A percentile compares a stretch with the other conserved stretches of the same genome.
Evolutionary conservation across 2,888 invertebrate species (phyloP).

Genomic region (Agonum fuliginosum): DNA sequence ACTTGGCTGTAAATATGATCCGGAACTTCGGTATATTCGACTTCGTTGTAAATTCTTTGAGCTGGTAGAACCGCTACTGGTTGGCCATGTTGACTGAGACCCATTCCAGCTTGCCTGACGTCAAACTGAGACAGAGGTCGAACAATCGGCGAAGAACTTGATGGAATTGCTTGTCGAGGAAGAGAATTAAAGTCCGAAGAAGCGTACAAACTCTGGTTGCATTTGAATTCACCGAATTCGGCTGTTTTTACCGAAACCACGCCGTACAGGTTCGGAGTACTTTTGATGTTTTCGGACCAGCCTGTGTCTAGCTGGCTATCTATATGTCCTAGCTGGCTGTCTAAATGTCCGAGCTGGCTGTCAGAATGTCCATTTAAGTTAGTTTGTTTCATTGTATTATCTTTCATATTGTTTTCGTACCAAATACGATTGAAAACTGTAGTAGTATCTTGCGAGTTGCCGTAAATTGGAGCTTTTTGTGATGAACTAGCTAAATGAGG

Average conservation of each 20-base stretch:
- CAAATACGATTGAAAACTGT: constrained; percentile 74
- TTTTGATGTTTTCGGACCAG: constrained; percentile 27
- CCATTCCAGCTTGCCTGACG: not conserved
- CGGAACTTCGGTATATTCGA: constrained; percentile 70
- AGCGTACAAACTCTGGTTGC: constrained; percentile 64
- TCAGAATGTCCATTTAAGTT: constrained; percentile 25
- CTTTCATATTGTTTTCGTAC: constrained; percentile 70
- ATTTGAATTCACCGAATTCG: constrained; percentile 68
- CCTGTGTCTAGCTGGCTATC: constrained; percentile 22
- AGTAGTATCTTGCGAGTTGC: constrained; percentile 68
- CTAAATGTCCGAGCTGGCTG: too few relatives aligned
- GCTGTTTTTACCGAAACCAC: constrained; percentile 57
- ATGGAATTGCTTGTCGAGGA: not conserved
- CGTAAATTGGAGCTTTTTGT: too few relatives aligned
- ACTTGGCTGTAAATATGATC: constrained; percentile 71
- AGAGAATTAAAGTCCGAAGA: constrained; percentile 29
- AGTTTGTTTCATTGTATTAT: constrained; percentile 61
- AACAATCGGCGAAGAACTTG: not conserved
- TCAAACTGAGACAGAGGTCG: constrained; percentile 37
- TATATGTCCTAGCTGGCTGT: not conserved
- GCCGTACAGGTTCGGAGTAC: constrained; percentile 7
- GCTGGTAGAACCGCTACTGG: constrained; percentile 62
- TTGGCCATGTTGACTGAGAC: constrained; percentile 61
- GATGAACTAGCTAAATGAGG: not conserved
- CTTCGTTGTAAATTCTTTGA: constrained; percentile 66